phyloP scores from a whole-genome alignment of 2,888 invertebrate genomes.

The Dryocosmus kuriphilus region DNA sequence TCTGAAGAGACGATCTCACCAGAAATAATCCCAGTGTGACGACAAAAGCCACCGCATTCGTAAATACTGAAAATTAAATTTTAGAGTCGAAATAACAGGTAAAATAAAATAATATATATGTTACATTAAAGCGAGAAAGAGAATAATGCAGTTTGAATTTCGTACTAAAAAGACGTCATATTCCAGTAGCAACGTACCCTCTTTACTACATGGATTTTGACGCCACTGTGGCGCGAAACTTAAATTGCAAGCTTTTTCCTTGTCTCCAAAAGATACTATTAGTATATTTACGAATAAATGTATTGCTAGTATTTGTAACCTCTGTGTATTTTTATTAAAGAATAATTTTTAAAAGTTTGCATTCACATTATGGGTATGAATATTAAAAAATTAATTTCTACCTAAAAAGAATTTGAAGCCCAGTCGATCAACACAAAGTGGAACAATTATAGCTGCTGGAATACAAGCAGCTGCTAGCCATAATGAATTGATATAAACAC shows the following conservation, averaged over 20 bases:
- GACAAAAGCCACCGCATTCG: constrained; percentile 84
- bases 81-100: neutral
- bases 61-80: constrained; percentile 82
- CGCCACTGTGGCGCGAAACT: neutral
- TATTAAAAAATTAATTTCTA: constrained; percentile 74
- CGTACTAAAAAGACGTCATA: neutral
- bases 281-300: too few relatives aligned
- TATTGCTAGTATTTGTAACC: too few relatives aligned
- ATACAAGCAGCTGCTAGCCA: constrained; percentile 88
- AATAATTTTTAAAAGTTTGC: too few relatives aligned
- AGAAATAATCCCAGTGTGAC: constrained; percentile 87
- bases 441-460: constrained; percentile 87
- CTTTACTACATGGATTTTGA: too few relatives aligned
- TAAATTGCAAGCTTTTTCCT: neutral
- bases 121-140: neutral
- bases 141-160: neutral
- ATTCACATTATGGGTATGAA: too few relatives aligned
- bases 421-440: constrained; percentile 87
- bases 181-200: neutral
- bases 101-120: neutral
- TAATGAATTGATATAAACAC: constrained; percentile 86
- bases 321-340: too few relatives aligned
- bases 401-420: constrained; percentile 90
- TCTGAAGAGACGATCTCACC: constrained; percentile 85
- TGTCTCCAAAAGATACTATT: neutral